phyloP scores from a whole-genome alignment of 2,113 vertebrate genomes.

The Gopherus evgoodei region DNA sequence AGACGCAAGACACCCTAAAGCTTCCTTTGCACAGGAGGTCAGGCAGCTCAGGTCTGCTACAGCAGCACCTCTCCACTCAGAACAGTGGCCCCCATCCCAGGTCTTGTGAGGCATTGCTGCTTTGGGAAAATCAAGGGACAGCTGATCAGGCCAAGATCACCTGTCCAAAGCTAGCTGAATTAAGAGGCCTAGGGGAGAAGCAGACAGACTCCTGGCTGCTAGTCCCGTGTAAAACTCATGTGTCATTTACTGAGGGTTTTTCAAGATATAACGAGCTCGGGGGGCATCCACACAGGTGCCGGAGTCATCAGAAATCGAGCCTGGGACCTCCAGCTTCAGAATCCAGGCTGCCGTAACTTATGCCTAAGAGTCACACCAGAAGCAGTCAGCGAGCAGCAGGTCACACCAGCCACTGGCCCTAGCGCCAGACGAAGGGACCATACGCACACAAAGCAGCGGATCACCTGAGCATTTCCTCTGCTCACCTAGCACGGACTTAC shows the following conservation, averaged over 20 bases:
- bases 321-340: not conserved
- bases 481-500: accelerated
- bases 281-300: not conserved
- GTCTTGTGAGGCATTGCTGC: not conserved
- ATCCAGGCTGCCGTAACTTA: not conserved
- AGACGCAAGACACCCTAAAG: not conserved
- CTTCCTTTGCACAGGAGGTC: accelerated
- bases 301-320: not conserved
- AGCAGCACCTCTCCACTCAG: not conserved
- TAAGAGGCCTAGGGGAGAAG: not conserved
- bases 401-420: not conserved
- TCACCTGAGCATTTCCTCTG: no score
- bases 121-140: not conserved
- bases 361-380: not conserved
- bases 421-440: not conserved
- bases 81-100: not conserved
- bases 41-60: not conserved
- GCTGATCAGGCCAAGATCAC: not conserved
- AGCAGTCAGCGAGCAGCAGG: not conserved
- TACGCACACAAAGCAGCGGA: not conserved
- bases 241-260: not conserved
- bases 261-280: not conserved
- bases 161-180: not conserved
- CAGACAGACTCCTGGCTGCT: not conserved
- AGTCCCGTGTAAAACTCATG: not conserved